These are phyloP conservation scores for Lycocerus yunnanus DNA, from an alignment of 2,888 invertebrate genomes.

Conservation along the genomic window DNA sequence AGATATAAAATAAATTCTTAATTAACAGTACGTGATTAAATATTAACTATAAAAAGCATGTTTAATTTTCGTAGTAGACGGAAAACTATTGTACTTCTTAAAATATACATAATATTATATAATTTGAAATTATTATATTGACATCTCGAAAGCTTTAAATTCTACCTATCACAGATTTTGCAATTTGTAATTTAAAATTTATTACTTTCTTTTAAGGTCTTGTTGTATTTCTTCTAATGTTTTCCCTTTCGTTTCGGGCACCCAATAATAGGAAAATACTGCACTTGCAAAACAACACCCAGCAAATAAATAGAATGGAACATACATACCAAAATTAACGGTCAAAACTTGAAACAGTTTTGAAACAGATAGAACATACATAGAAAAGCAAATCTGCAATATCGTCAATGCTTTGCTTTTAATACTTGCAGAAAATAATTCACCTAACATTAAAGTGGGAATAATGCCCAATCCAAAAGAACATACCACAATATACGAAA, in stretches of 20 bases:
- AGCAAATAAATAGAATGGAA: conserved; percentile 45
- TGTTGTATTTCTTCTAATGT: conserved; percentile 40
- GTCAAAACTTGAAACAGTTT: conserved; percentile 46
- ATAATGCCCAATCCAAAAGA: conserved; percentile 41
- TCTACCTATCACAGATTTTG: not conserved
- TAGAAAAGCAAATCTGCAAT: conserved; percentile 40
- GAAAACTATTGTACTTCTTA: not conserved
- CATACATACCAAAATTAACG: conserved; percentile 42
- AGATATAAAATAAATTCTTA: not conserved
- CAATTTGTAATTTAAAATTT: not conserved
- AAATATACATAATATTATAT: too few relatives aligned
- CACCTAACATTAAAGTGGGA: conserved; percentile 45
- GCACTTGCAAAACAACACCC: conserved; percentile 37
- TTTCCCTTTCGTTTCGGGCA: conserved; percentile 50
- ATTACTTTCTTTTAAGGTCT: not conserved
- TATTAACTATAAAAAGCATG: not conserved
- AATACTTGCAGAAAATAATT: conserved; percentile 45
- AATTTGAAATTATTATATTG: too few relatives aligned
- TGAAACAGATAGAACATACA: conserved; percentile 35
- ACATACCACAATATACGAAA: conserved; percentile 35
- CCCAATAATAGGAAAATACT: conserved; percentile 40
- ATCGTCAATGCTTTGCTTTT: conserved; percentile 44
- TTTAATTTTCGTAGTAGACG: not conserved
- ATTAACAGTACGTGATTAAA: not conserved
- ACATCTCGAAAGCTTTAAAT: not conserved